Evolutionary conservation across 2,888 invertebrate species (phyloP), one percentile per base, ranked within the genome.

Genomic region (Ischnus inquisitorius): DNA sequence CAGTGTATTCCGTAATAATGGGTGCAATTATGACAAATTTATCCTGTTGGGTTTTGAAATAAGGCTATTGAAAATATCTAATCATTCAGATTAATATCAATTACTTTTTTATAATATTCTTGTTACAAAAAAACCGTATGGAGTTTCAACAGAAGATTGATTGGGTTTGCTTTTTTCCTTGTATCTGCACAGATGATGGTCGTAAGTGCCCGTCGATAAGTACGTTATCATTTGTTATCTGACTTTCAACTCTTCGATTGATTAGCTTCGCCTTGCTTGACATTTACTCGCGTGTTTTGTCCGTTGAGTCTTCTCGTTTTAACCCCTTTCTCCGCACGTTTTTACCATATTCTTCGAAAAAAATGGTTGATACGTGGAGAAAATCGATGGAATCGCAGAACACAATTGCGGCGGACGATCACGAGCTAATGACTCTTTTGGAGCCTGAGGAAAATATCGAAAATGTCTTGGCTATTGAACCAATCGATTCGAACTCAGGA

Each of bases 351-450:
- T 34, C 5, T 43, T 25, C 14, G 25, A 68, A 3, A 77, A 46
- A 71, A 10, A 65, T 76, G 71, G 28, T 39, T 12, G 71, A 76
- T 39, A 46, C 39, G n/a, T 43, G 60, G 48, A 46, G 54, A 46
- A n/a, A 34, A 69, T 71, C 71, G 34, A 57, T 39, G 16, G 71
- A 71, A 34, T 69, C 43, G 16, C 39, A 34, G 34, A 51, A 22
- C 14, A 43, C 34, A 46, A 34, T 19, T 25, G 77, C 6, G 22
- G 65, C 8, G 51, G 14, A 5, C 25, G 25, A 8, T 43, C 51
- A 51, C 34, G 39, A 34, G 3, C 1, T 62, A n/a, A 39, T 46
- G 51, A n/a, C 12, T 10, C 6, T 64, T 60, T 3, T 41, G 43
- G 57, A 68, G 28, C 54, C 51, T 8, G 51, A 28, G 0, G 12